These are phyloP conservation scores for Clepsis dumicolana DNA, from an alignment of 2,888 invertebrate genomes.

Conservation along the genomic window DNA sequence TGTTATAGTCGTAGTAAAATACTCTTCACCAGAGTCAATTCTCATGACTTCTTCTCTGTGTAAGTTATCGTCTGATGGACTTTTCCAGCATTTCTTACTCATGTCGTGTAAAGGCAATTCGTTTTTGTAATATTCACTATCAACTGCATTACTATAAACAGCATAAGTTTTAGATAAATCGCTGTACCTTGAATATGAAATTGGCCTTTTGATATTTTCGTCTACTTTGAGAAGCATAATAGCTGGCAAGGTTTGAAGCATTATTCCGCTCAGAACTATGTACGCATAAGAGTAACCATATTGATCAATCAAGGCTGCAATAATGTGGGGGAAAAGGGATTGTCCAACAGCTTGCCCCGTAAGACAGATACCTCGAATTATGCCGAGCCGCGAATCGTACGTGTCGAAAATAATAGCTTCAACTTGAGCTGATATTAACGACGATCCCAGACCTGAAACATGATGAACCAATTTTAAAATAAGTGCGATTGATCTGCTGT, in stretches of 20 bases:
- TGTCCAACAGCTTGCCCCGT: constrained; percentile 80
- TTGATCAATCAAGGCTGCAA: constrained; percentile 69
- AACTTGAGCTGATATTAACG: constrained; percentile 78
- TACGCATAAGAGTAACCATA: constrained; percentile 73
- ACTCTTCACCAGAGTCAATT: constrained; percentile 56
- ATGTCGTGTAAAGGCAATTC: constrained; percentile 77
- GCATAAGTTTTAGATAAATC: constrained; percentile 75
- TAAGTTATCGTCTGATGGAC: constrained; percentile 77
- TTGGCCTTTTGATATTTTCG: constrained; percentile 60
- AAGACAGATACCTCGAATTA: constrained; percentile 72
- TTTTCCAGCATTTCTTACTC: constrained; percentile 79
- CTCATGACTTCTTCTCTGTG: constrained; percentile 61
- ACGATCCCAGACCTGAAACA: constrained; percentile 78
- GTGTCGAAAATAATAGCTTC: constrained; percentile 80
- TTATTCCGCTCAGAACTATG: constrained; percentile 71
- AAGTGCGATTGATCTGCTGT: not conserved
- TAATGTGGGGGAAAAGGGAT: constrained; percentile 76
- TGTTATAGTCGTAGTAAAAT: constrained; percentile 67
- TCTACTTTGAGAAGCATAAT: constrained; percentile 73
- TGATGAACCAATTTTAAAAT: not conserved
- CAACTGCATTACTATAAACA: constrained; percentile 68
- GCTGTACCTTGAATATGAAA: constrained; percentile 71
- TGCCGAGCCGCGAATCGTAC: constrained; percentile 72
- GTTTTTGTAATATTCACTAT: constrained; percentile 63
- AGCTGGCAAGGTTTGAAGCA: constrained; percentile 76